Conservation (phyloP, 2,113 vertebrate species). For the Pangasianodon gigas region DNA sequence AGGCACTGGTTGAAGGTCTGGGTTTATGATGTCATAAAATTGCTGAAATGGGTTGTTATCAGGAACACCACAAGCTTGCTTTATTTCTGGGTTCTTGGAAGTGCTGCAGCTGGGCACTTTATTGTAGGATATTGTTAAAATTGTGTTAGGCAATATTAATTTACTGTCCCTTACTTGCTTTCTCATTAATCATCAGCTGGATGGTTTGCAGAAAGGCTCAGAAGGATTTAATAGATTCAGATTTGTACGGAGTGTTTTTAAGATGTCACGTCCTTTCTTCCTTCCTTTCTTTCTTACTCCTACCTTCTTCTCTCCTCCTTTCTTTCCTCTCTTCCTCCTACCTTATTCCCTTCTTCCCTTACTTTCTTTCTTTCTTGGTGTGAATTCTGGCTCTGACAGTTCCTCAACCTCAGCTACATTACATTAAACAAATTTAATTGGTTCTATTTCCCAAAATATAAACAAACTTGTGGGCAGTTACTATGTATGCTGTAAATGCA, state of each 20-base stretch:
- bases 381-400: too few relatives aligned
- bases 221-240: conserved; percentile 1
- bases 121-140: conserved; percentile 30
- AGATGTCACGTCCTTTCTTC: neutral
- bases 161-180: conserved; percentile 21
- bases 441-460: neutral
- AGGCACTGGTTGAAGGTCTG: conserved; percentile 37
- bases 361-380: neutral
- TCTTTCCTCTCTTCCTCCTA: neutral
- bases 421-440: neutral
- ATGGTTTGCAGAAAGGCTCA: neutral
- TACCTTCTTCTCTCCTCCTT: neutral
- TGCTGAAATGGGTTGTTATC: conserved; percentile 40
- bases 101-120: conserved; percentile 8
- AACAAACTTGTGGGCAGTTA: too few relatives aligned
- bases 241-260: neutral
- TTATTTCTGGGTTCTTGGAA: conserved; percentile 17
- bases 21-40: conserved; percentile 49
- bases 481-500: neutral
- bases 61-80: conserved; percentile 21
- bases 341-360: neutral
- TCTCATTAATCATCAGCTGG: conserved; percentile 17
- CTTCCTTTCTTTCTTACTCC: neutral
- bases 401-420: too few relatives aligned
- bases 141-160: conserved; percentile 16